Evolutionary conservation across 2,797 vertebrate species (phyloP).

Genomic region (Cyprinodon diabolis): DNA sequence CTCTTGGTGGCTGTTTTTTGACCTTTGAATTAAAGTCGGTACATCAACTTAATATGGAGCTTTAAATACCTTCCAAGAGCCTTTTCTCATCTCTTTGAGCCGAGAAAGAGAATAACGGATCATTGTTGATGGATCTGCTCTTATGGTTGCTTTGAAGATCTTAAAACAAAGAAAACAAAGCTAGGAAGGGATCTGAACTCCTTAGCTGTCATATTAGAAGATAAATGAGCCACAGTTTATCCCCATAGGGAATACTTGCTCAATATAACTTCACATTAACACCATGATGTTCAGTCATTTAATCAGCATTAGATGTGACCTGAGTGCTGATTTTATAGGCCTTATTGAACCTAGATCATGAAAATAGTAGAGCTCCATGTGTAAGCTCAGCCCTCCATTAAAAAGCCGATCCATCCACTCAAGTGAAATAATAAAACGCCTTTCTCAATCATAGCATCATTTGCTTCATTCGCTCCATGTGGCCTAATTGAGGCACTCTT

Average conservation of each 20-base stretch:
- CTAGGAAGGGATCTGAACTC: conserved; percentile 36
- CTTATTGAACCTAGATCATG: conserved; percentile 13
- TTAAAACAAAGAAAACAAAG: conserved; percentile 44
- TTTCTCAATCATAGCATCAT: conserved; percentile 15
- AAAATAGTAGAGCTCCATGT: conserved; percentile 35
- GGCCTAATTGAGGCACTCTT: conserved; percentile 71
- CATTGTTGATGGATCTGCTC: conserved; percentile 56
- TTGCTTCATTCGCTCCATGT: conserved; percentile 38
- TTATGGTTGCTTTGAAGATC: conserved; percentile 58
- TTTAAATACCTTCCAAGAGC: conserved; percentile 40
- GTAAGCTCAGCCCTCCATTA: conserved; percentile 30
- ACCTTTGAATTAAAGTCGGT: conserved; percentile 64
- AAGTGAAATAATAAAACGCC: conserved; percentile 41
- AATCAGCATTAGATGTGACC: background rate
- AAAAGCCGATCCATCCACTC: conserved; percentile 38
- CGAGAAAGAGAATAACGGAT: conserved; percentile 57
- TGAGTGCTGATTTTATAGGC: conserved; percentile 43
- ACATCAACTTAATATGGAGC: conserved; percentile 45
- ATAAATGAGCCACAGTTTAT: conserved; percentile 18
- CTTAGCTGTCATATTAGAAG: conserved; percentile 32
- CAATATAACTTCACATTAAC: conserved; percentile 14
- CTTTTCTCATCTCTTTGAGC: conserved; percentile 57
- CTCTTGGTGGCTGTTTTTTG: conserved; percentile 52
- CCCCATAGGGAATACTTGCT: background rate
- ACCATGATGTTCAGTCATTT: conserved; percentile 14